phyloP scores from a whole-genome alignment of 2,797 vertebrate species.

The Sphenopsis melanotis region DNA sequence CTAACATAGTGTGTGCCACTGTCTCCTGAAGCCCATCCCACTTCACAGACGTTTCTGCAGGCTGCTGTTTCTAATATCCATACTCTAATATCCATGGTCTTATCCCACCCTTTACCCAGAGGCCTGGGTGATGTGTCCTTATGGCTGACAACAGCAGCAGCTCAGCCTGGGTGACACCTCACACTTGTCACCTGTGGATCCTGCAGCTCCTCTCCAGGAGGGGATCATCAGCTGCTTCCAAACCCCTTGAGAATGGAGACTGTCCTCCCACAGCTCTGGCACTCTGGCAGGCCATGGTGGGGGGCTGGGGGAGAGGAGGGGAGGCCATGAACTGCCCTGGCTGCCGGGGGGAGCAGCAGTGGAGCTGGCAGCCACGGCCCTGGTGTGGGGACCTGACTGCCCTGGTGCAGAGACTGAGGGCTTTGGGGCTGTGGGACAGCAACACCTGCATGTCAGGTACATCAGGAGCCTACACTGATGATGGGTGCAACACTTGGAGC shows the following conservation, averaged over 20 bases:
- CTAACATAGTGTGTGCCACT: not conserved
- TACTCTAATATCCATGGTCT: not conserved
- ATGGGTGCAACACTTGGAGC: not conserved
- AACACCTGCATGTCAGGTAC: not conserved
- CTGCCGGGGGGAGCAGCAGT: not conserved
- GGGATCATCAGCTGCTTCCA: not conserved
- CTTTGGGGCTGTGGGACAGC: not conserved
- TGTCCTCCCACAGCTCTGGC: rapidly evolving
- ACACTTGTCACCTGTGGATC: rapidly evolving
- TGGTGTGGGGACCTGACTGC: rapidly evolving
- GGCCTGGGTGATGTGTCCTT: not conserved
- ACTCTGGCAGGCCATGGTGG: rapidly evolving
- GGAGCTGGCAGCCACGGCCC: rapidly evolving
- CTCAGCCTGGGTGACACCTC: not conserved
- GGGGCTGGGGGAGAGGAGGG: rapidly evolving
- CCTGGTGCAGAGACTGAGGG: rapidly evolving
- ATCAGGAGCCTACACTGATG: not conserved
- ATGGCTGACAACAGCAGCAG: not conserved
- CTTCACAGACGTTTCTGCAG: not conserved
- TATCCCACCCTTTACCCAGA: not conserved
- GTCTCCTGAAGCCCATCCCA: not conserved
- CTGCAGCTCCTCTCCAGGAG: rapidly evolving
- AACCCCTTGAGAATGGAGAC: rapidly evolving
- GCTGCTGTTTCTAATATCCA: not conserved
- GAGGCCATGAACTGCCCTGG: not conserved